phyloP scores from a whole-genome alignment of 2,888 invertebrate genomes.

The Parochlus steinenii region DNA sequence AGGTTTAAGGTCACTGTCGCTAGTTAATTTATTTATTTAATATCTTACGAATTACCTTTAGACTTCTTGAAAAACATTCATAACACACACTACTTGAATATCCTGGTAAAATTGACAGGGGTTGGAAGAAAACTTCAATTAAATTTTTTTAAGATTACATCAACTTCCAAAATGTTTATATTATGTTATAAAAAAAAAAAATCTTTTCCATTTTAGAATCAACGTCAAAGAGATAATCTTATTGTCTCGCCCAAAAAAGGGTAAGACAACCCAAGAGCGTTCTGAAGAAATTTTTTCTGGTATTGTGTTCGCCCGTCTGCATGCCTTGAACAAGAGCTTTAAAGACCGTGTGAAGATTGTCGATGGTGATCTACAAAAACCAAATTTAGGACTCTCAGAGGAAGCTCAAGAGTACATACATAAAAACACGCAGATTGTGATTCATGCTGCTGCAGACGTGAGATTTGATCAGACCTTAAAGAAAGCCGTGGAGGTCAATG shows the following conservation, averaged over 20 bases:
- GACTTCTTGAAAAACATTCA: too few species aligned
- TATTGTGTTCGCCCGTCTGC: conserved; percentile 14
- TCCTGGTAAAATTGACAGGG: too few species aligned
- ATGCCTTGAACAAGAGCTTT: conserved; percentile 15
- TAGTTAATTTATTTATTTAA: too few species aligned
- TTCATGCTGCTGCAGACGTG: conserved; percentile 19
- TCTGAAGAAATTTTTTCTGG: conserved; percentile 5
- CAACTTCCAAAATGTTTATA: too few species aligned
- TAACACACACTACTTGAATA: too few species aligned
- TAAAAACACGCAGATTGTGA: conserved; percentile 18
- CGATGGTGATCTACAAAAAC: conserved; percentile 17
- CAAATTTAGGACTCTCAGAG: conserved; percentile 16
- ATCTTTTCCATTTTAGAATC: conserved; percentile 2
- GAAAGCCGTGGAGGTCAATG: conserved; percentile 16
- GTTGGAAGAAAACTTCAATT: too few species aligned
- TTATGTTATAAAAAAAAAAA: too few species aligned
- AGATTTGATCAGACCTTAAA: conserved; percentile 18
- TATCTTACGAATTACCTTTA: too few species aligned
- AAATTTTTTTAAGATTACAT: too few species aligned
- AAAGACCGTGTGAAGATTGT: conserved; percentile 16
- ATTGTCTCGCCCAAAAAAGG: conserved; percentile 10
- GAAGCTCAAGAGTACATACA: conserved; percentile 15
- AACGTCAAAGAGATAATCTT: conserved; percentile 11
- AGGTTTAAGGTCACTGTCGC: too few species aligned
- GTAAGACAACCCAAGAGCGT: conserved; percentile 12